Evolutionary conservation across 2,888 invertebrate species (phyloP).

Genomic region (Sminthurides aquaticus): DNA sequence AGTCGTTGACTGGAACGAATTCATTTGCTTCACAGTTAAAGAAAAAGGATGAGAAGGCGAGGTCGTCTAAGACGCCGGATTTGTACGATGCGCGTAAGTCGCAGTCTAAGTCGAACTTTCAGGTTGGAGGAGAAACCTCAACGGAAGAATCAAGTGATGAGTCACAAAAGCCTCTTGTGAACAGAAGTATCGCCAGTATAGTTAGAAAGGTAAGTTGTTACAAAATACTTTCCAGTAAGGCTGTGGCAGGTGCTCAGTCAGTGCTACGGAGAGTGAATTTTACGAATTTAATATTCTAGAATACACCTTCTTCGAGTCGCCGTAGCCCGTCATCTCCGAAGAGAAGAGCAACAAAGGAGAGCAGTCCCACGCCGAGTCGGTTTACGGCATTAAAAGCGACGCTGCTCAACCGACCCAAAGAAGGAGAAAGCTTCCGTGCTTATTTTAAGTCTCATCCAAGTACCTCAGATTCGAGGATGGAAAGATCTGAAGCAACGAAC

Average conservation of each 20-base stretch:
- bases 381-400: constrained; percentile 34
- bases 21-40: constrained; percentile 7
- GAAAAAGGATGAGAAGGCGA: constrained; percentile 10
- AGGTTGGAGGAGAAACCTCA: constrained; percentile 25
- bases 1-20: constrained; percentile 5
- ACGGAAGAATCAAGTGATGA: constrained; percentile 42
- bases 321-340: constrained; percentile 29
- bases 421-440: not conserved
- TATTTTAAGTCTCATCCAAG: not conserved
- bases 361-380: constrained; percentile 33
- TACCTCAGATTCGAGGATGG: not conserved
- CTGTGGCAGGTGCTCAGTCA: too few relatives aligned
- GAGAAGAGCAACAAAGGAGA: constrained; percentile 24
- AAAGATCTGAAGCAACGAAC: not conserved
- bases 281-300: not conserved
- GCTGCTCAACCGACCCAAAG: constrained; percentile 27
- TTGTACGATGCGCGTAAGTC: constrained; percentile 10
- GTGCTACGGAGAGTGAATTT: too few relatives aligned
- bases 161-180: constrained; percentile 39
- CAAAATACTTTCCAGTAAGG: not conserved
- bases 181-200: not conserved
- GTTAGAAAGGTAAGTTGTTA: constrained; percentile 8
- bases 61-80: constrained; percentile 15
- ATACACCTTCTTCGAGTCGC: constrained; percentile 16
- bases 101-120: constrained; percentile 6